These are phyloP conservation scores for Seriola quinqueradiata DNA, from an alignment of 2,113 vertebrate species.

Conservation along the genomic window DNA sequence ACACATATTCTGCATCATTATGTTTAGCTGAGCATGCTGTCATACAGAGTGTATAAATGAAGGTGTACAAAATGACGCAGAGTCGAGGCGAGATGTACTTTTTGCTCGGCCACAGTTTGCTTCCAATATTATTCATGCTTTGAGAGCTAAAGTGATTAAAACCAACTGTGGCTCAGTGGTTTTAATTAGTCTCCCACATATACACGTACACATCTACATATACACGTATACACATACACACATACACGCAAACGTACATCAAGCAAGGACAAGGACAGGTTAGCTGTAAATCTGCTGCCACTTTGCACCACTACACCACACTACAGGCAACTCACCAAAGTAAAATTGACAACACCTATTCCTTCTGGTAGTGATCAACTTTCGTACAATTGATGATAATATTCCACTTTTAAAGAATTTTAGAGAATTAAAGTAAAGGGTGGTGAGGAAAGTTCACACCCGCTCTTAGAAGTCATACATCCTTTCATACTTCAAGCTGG, in stretches of 20 bases:
- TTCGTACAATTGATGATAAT: too few relatives aligned
- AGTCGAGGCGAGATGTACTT: neutral
- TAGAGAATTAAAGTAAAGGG: too few relatives aligned
- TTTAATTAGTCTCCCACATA: conserved; percentile 29
- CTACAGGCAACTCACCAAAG: too few relatives aligned
- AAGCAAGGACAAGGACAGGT: neutral
- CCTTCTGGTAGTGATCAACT: too few relatives aligned
- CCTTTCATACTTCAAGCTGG: neutral
- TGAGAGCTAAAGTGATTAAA: conserved; percentile 23
- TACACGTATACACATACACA: neutral
- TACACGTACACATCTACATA: neutral
- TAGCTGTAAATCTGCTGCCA: neutral
- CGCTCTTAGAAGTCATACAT: neutral
- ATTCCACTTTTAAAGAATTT: too few relatives aligned
- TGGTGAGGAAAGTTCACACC: too few relatives aligned
- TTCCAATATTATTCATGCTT: conserved; percentile 32
- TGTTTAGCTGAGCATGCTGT: conserved; percentile 7
- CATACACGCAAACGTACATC: neutral
- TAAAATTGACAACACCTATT: too few relatives aligned
- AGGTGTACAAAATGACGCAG: neutral
- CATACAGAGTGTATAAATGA: neutral
- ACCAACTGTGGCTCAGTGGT: conserved; percentile 37
- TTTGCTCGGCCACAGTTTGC: neutral
- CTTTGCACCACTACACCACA: neutral
- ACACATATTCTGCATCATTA: neutral